Base-by-base conservation (phyloP, 2,888 invertebrate genomes). In the Eupithecia vulgata region DNA sequence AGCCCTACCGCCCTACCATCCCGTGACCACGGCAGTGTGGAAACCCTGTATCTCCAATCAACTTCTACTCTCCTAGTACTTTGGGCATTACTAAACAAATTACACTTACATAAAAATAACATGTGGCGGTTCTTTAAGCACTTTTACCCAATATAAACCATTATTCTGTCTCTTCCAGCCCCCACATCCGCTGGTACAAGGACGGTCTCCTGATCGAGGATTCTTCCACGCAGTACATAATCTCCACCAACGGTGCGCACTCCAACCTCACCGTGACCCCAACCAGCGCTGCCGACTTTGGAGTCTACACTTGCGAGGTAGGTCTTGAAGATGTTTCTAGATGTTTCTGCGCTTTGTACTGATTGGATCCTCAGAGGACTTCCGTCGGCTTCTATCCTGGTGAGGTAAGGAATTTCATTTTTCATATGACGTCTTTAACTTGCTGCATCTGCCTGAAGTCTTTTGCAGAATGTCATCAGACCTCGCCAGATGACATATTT, bases 291-390 rank as follows among this genome's bases (percentile, higher is more conserved):
- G 65, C 61, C 0, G 93, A 93, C 82, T 94, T 93, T 59, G 93
- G 93, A 2, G 89, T 87, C 0, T 94, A 89, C 70, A 93, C 93
- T 73, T 94, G 94, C 74, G 90, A 90, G 87, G 94, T 93, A 76
- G 42, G 48, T 52, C 48, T 48, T 48, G 17, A 17, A 45, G n/a
- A 48, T 48, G n/a, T 7, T n/a, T 17, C 7, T 48, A 48, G 48
- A 48, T 48, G n/a, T n/a, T n/a, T 48, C 48, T 45, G 1, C 17
- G 3, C 17, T 5, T 42, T 1, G 15, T 42, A 42, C 0, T 15
- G 13, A 40, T 40, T 40, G 30, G 30, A 30, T 30, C 13, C 1
- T 40, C 40, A 40, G 12, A 40, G 3, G 13, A 40, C 40, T 17
- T 5, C 17, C 45, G 6, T 45, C 17, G 3, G 12, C 40, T 1